Conservation (phyloP, 2,113 vertebrate species). For the Solenodon paradoxus region DNA sequence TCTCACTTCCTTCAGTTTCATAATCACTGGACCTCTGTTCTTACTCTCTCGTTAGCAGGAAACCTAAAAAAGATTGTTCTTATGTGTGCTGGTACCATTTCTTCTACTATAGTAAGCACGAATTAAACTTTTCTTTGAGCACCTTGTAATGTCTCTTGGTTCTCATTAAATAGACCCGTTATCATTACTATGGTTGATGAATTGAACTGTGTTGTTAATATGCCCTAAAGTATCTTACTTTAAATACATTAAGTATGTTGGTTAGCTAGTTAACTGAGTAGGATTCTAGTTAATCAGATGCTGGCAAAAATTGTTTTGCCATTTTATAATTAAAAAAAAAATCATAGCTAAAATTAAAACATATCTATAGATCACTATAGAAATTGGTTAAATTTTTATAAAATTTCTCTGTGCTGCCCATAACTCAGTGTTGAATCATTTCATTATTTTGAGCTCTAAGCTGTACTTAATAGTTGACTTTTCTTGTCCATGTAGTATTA, state of each 20-base stretch:
- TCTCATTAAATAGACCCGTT: background rate
- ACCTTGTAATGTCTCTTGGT: background rate
- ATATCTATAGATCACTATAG: background rate
- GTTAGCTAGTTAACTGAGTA: no score
- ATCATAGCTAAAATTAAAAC: background rate
- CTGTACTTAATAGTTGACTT: background rate
- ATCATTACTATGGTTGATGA: background rate
- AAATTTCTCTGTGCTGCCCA: background rate
- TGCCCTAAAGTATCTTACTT: background rate
- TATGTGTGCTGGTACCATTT: background rate
- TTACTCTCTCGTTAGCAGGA: background rate
- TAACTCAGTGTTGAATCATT: background rate
- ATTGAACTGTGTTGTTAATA: background rate
- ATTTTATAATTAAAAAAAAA: constrained; percentile 22
- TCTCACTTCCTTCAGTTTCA: background rate
- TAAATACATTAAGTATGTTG: background rate
- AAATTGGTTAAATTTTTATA: background rate
- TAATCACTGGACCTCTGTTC: background rate
- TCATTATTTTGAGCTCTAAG: background rate
- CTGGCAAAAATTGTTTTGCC: background rate
- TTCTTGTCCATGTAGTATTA: background rate
- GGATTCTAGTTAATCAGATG: background rate
- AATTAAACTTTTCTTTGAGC: background rate
- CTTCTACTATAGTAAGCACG: background rate
- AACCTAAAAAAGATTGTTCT: no score